Evolutionary conservation across 2,797 vertebrate species (phyloP), one percentile per base, ranked within the genome.

Genomic region (Prunella strophiata): DNA sequence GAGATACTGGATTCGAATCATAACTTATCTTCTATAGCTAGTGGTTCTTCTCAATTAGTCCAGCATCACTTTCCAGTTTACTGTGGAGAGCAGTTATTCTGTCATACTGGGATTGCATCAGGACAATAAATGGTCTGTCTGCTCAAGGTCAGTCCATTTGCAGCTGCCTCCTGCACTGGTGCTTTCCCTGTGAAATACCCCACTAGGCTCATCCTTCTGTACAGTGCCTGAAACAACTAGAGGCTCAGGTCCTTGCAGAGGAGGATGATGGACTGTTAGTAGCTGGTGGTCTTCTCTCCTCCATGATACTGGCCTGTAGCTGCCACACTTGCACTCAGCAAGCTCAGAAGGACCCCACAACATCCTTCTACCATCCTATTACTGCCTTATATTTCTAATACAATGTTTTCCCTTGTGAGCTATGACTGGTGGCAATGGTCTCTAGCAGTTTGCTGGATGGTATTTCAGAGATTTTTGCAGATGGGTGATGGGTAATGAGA

Each of bases 331-430:
- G 26, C 2, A 1, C 59, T 51, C 21, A 61, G 34, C 11, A 34
- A 57, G 32, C 5, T 27, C 29, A 48, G 57, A 48, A 16, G 25
- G 50, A 50, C 25, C 15, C 15, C 38, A 26, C 32, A 62, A 30
- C 3, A 5, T 30, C 7, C n/a, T 61, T 42, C 50, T 5, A 4
- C 25, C 48, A 29, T 52, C 16, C 25, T 12, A 16, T 83, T 19
- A 3, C 21, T 27, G 11, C 29, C 30, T 54, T 21, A 0, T 40
- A 11, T 43, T 88, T 65, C 55, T 32, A 40, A 30, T 42, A 36
- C 0, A 29, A 40, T 13, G 1, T 50, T 88, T 79, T 58, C 22
- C 13, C 47, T 66, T 0, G 0, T 34, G 9, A 47, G 1, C 4
- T 42, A 1, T 59, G 63, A 20, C 43, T 45, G 27, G 9, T 22